phyloP scores from a whole-genome alignment of 1,140 invertebrate species.

The Zophobas morio region DNA sequence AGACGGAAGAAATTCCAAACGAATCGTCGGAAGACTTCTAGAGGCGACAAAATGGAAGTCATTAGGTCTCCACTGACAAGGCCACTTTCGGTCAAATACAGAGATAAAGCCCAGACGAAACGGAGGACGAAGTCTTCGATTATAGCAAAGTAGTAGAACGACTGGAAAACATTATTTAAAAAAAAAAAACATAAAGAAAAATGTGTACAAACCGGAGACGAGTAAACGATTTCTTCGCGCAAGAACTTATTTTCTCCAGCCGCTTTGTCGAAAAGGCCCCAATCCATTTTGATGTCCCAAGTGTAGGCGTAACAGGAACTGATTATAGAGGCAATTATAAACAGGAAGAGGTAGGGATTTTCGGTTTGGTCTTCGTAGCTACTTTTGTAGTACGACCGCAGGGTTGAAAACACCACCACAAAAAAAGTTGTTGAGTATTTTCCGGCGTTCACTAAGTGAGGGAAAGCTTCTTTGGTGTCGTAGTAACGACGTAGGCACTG shows the following conservation, averaged over 20 bases:
- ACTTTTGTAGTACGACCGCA: conserved; percentile 69
- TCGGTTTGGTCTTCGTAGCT: conserved; percentile 70
- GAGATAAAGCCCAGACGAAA: conserved; percentile 85
- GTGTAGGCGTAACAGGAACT: conserved; percentile 90
- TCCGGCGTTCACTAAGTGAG: conserved; percentile 96
- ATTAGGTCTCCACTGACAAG: conserved; percentile 83
- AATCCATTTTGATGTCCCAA: conserved; percentile 99
- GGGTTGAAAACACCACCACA: conserved; percentile 89
- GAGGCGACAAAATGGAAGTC: conserved; percentile 81
- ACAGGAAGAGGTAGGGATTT: conserved; percentile 88
- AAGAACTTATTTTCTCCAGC: conserved; percentile 87
- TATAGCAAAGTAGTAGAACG: conserved; percentile 97
- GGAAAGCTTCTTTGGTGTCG: conserved; percentile 91
- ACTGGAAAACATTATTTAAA: conserved; percentile 69
- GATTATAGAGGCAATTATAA: conserved; percentile 82
- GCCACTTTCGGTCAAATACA: conserved; percentile 83
- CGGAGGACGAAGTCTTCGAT: conserved; percentile 87
- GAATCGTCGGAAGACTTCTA: conserved; percentile 91
- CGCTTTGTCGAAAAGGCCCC: conserved; percentile 94
- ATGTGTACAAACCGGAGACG: conserved; percentile 72
- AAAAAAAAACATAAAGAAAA: conserved; percentile 48
- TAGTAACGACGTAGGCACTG: conserved; percentile 96
- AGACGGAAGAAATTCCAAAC: conserved; percentile 95
- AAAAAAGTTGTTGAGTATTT: conserved; percentile 99
- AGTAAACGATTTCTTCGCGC: conserved; percentile 85